phyloP scores from a whole-genome alignment of 2,888 invertebrate genomes.

The Sinodicranocentrus sp. region DNA sequence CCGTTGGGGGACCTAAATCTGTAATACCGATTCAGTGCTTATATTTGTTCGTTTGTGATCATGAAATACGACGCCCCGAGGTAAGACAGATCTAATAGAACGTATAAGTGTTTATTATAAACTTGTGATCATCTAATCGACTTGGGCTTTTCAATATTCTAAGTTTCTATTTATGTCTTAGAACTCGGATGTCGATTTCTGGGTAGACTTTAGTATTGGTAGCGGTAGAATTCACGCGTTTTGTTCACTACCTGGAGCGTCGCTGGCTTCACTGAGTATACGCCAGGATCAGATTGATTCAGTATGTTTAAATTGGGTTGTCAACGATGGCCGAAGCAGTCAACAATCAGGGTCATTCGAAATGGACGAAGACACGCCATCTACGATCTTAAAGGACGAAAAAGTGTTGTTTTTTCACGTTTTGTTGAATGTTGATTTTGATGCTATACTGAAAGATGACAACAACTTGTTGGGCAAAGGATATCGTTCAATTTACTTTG shows the following conservation, averaged over 20 bases:
- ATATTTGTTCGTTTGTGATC: conserved; percentile 43
- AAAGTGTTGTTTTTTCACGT: conserved; percentile 56
- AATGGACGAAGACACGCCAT: not conserved
- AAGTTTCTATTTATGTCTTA: too few species aligned
- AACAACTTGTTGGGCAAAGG: not conserved
- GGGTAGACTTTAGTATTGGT: conserved; percentile 59
- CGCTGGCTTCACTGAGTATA: conserved; percentile 37
- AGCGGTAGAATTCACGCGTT: conserved; percentile 55
- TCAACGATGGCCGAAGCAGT: conserved; percentile 25
- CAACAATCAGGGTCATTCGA: not conserved
- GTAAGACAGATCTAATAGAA: conserved; percentile 20
- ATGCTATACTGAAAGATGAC: conserved; percentile 21
- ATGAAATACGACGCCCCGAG: conserved; percentile 40
- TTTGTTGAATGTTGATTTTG: conserved; percentile 40
- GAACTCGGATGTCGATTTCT: conserved; percentile 15
- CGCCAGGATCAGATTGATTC: conserved; percentile 55
- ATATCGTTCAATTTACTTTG: conserved; percentile 52
- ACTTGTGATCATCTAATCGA: not conserved
- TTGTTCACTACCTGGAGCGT: conserved; percentile 21
- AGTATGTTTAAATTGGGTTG: conserved; percentile 57
- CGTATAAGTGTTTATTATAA: not conserved
- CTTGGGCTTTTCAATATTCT: too few species aligned
- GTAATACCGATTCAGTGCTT: conserved; percentile 34
- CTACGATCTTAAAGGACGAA: conserved; percentile 24
- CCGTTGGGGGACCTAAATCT: conserved; percentile 9